Evolutionary conservation across 2,113 vertebrate genomes (phyloP).

Genomic region (Tylochromis polylepis): DNA sequence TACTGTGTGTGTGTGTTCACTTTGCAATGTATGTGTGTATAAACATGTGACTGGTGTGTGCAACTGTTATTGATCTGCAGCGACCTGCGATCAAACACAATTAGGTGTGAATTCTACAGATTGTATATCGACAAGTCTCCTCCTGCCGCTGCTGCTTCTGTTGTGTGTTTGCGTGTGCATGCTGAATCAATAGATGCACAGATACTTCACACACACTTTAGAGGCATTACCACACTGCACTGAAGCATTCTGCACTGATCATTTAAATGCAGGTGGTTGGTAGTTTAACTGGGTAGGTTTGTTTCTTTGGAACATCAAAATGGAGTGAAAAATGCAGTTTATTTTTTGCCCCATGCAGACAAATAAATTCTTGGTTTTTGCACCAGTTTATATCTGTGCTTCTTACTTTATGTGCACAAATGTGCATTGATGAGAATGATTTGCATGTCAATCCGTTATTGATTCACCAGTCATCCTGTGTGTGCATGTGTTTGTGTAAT

Average conservation of each 20-base stretch:
- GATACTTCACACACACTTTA: not conserved
- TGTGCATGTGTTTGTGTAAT: not conserved
- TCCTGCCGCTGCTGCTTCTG: not conserved
- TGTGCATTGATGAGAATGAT: slow-evolving; percentile 6
- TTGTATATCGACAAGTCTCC: slow-evolving; percentile 31
- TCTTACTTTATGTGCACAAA: not conserved
- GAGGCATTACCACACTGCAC: not conserved
- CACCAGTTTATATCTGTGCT: not conserved
- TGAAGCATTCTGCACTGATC: not conserved
- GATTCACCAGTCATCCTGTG: not conserved
- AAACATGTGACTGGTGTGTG: slow-evolving; percentile 8
- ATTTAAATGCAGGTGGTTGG: not conserved
- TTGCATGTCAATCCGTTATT: slow-evolving; percentile 21
- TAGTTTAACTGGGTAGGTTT: not conserved
- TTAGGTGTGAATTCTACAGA: slow-evolving; percentile 57
- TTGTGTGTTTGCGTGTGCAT: not conserved
- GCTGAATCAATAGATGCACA: slow-evolving; percentile 3
- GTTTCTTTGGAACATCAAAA: not conserved
- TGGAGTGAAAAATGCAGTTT: not conserved
- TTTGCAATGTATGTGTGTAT: not conserved
- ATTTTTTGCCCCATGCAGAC: not conserved
- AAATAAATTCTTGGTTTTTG: not conserved
- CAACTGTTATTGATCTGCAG: slow-evolving; percentile 35
- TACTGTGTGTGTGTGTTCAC: not conserved
- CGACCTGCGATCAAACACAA: slow-evolving; percentile 63